Conservation (phyloP, 2,113 vertebrate genomes). For the Stegostoma tigrinum region DNA sequence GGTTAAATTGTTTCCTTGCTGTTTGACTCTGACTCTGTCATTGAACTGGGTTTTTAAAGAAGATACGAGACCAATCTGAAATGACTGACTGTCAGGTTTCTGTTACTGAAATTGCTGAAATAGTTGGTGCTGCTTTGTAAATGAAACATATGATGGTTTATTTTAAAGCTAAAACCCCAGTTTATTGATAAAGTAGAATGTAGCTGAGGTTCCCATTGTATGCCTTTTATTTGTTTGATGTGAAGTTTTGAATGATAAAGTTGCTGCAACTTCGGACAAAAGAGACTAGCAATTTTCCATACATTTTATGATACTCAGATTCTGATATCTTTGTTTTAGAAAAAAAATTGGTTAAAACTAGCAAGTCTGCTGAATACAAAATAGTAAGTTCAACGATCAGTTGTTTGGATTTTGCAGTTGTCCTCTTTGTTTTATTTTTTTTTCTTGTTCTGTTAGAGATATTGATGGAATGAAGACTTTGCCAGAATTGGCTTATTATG, state of each 20-base stretch:
- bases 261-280: neutral
- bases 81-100: neutral
- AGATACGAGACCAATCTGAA: neutral
- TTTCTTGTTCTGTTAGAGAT: constrained; percentile 52
- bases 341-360: neutral
- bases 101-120: neutral
- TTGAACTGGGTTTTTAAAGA: neutral
- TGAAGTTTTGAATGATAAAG: neutral
- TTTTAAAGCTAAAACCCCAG: neutral
- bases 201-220: neutral
- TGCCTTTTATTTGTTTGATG: neutral
- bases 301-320: neutral
- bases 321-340: neutral
- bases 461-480: constrained; percentile 56
- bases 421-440: neutral
- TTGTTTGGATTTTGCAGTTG: constrained; percentile 19
- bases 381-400: neutral
- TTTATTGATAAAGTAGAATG: neutral
- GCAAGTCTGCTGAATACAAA: neutral
- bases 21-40: no score
- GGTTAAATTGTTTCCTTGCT: no score
- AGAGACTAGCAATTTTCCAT: neutral
- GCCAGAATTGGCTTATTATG: constrained; percentile 74
- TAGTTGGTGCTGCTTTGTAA: neutral
- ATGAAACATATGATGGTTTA: neutral